These are phyloP conservation scores for Antrozous pallidus DNA, from an alignment of 2,797 vertebrate species.

Conservation along the genomic window DNA sequence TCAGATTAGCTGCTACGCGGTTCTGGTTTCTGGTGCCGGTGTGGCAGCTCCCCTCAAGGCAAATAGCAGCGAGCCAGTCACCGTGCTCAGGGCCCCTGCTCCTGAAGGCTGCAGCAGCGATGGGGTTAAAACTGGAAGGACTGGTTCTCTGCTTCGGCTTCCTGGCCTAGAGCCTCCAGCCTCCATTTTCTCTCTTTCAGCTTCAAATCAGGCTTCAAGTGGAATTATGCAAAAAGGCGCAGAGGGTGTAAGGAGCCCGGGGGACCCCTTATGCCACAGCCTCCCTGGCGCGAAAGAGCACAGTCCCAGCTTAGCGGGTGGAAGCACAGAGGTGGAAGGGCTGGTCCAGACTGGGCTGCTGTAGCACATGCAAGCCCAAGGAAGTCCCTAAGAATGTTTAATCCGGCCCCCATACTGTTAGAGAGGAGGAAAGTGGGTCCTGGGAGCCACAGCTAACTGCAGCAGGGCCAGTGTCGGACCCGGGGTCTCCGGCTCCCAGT, in stretches of 20 bases:
- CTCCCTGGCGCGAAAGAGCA: not conserved
- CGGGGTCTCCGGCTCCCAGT: not conserved
- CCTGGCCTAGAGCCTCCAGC: constrained; percentile 31
- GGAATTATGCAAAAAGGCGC: not conserved
- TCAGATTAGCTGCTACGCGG: not conserved
- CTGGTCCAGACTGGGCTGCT: not conserved
- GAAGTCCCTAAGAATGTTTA: not conserved
- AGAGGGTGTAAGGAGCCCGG: not conserved
- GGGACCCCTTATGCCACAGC: not conserved
- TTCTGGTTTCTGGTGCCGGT: not conserved
- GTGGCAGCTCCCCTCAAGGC: not conserved
- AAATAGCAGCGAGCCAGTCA: constrained; percentile 37
- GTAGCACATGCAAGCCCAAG: not conserved
- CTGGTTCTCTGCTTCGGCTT: constrained; percentile 61
- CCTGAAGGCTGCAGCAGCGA: not conserved
- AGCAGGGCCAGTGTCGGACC: not conserved
- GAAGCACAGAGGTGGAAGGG: not conserved
- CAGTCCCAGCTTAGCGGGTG: not conserved
- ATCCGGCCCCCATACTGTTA: not conserved
- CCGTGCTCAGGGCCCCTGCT: not conserved
- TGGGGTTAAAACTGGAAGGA: constrained; percentile 58
- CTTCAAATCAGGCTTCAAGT: not conserved
- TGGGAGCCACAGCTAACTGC: not conserved
- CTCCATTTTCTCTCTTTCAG: constrained; percentile 54
- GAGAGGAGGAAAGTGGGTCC: not conserved